A percentile compares a stretch with the other conserved stretches of the same genome.
phyloP scores from a whole-genome alignment of 2,113 vertebrate genomes.

The Kryptolebias marmoratus region DNA sequence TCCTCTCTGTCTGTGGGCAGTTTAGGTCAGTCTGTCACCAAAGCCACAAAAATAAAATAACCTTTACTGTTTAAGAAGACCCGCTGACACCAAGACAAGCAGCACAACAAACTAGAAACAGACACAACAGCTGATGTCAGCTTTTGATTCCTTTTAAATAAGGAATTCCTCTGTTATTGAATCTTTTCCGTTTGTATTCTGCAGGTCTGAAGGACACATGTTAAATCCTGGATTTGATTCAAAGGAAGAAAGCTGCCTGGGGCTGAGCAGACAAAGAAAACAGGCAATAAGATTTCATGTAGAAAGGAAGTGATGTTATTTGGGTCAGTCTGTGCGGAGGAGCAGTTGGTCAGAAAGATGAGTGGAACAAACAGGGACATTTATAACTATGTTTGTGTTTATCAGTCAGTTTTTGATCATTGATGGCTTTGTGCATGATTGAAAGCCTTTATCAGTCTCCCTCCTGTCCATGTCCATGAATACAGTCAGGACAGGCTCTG shows the following conservation, averaged over 20 bases:
- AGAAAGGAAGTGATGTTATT: slow-evolving; percentile 32
- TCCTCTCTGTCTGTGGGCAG: too few relatives aligned
- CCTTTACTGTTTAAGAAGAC: too few relatives aligned
- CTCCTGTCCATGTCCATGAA: background rate
- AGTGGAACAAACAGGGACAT: background rate
- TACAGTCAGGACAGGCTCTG: background rate
- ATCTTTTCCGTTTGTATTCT: background rate
- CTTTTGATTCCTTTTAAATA: background rate
- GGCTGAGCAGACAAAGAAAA: slow-evolving; percentile 21
- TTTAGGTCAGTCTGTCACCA: too few relatives aligned
- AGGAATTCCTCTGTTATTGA: background rate
- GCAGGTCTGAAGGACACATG: slow-evolving; percentile 22
- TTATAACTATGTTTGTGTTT: background rate
- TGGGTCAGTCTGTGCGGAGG: background rate
- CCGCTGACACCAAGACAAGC: too few relatives aligned
- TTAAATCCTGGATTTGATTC: slow-evolving; percentile 29
- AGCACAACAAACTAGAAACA: background rate
- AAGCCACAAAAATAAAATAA: too few relatives aligned
- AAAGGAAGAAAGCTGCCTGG: slow-evolving; percentile 27
- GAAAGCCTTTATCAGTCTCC: too few relatives aligned
- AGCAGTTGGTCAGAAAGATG: background rate
- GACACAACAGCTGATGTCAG: background rate
- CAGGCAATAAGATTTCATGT: slow-evolving; percentile 15
- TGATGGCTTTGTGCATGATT: background rate
- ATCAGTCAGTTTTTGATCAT: background rate